Conservation (phyloP, 1,140 invertebrate genomes). For the Diachasmimorpha longicaudata region DNA sequence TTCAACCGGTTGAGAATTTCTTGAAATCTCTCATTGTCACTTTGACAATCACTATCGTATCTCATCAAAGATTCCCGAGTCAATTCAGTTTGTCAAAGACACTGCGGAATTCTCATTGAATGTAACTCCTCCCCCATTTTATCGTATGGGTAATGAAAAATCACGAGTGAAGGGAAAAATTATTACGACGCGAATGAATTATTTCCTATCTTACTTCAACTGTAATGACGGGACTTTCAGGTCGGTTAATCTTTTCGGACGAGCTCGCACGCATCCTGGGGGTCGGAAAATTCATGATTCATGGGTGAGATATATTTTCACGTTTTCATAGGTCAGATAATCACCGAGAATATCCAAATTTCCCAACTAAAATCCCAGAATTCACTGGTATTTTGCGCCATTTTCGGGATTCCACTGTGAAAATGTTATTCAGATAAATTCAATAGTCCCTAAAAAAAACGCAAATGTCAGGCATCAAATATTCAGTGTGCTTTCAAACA, state of each 20-base stretch:
- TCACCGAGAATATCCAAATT: not conserved
- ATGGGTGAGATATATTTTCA: not conserved
- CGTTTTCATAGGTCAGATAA: not conserved
- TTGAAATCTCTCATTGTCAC: slow-evolving; percentile 4
- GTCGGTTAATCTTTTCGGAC: slow-evolving; percentile 35
- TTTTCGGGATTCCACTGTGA: too few relatives aligned
- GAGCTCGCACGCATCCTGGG: slow-evolving; percentile 11
- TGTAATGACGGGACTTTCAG: slow-evolving; percentile 30
- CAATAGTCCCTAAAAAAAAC: not conserved
- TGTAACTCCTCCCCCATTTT: too few relatives aligned
- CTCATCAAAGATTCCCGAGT: not conserved
- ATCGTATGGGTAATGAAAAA: not conserved
- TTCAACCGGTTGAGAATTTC: not conserved
- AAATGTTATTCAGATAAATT: not conserved
- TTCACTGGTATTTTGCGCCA: too few relatives aligned
- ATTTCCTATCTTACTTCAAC: slow-evolving; percentile 22
- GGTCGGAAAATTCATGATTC: slow-evolving; percentile 10
- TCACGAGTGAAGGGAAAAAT: not conserved
- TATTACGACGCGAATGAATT: not conserved
- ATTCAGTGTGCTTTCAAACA: not conserved
- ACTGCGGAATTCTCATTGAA: not conserved
- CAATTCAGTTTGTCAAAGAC: not conserved
- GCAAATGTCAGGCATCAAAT: not conserved
- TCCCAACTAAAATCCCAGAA: too few relatives aligned
- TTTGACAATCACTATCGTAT: not conserved